Base-by-base conservation (phyloP, 2,113 vertebrate species). In the Silurus glanis region DNA sequence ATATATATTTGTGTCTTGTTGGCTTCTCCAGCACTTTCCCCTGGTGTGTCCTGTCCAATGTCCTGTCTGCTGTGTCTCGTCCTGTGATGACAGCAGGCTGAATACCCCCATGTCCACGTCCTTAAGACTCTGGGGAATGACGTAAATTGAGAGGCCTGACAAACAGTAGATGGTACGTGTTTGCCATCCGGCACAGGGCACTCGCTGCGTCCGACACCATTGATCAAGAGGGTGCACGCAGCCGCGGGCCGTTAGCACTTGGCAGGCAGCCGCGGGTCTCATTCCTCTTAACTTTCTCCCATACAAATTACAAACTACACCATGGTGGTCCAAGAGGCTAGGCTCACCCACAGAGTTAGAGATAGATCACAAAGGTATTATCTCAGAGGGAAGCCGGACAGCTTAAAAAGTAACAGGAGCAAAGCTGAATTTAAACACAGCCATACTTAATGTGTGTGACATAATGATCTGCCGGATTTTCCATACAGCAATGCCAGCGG, bases 291-390 rank as follows among this genome's bases (percentile, higher is more conserved):
- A 71, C 67, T 74, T 74, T 86, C 85, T 75, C 58, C 64, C 78
- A 86, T 80, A 86, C 85, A 86, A 80, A 86, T 86, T 86, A 80
- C 85, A 86, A 82, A 86, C 85, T 49, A 82, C 72, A 69, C 69
- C 79, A 86, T 82, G 85, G 80, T 82, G 85, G 85, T 82, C 85
- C 69, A 19, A 66, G 78, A 82, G 78, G 51, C 66, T 28, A 58
- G 55, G 85, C 79, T 86, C 85, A 82, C 85, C 85, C 85, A 86
- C 79, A 47, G 66, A 62, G 85, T 80, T 80, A 86, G 78, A 86
- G 85, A 86, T 86, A 81, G 78, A 86, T 86, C 85, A 86, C 85
- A 81, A 86, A 81, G 85, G 85, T 86, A 86, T 86, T 86, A 86
- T 86, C 69, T 82, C 49, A 64, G 79, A 72, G 85, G 56, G 80